phyloP scores from a whole-genome alignment of 2,797 vertebrate genomes.

The Peromyscus melanophrys region DNA sequence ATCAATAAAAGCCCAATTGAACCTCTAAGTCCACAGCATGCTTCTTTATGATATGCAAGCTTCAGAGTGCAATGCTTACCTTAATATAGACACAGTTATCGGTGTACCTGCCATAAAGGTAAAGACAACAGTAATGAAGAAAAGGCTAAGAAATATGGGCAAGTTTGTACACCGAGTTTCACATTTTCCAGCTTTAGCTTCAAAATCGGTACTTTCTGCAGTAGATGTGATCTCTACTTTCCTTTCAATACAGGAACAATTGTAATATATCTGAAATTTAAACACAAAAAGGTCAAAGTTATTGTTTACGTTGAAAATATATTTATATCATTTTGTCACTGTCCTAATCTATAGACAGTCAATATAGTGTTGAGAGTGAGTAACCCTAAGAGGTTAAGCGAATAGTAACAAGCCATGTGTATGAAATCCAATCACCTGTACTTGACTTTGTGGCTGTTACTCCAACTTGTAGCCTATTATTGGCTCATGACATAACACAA shows the following conservation, averaged over 20 bases:
- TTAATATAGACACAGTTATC: conserved; percentile 90
- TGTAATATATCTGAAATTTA: conserved; percentile 87
- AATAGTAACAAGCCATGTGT: neutral
- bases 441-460: conserved; percentile 16
- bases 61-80: conserved; percentile 82
- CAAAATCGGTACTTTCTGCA: conserved; percentile 66
- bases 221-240: neutral
- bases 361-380: neutral
- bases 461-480: neutral
- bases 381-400: neutral
- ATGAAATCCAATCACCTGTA: neutral
- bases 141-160: conserved; percentile 88
- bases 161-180: conserved; percentile 85
- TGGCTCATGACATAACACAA: conserved; percentile 18
- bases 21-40: neutral
- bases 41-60: neutral
- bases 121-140: conserved; percentile 89
- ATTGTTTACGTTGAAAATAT: conserved; percentile 27
- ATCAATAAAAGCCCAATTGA: neutral
- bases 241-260: conserved; percentile 90
- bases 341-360: neutral
- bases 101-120: conserved; percentile 92
- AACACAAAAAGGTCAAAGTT: conserved; percentile 55
- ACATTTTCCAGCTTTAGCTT: conserved; percentile 90
- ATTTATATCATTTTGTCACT: neutral